Percentiles rank a stretch among this genome's conserved stretches.
Evolutionary conservation across 2,888 invertebrate species (phyloP).

Genomic region (Bombylius discolor): DNA sequence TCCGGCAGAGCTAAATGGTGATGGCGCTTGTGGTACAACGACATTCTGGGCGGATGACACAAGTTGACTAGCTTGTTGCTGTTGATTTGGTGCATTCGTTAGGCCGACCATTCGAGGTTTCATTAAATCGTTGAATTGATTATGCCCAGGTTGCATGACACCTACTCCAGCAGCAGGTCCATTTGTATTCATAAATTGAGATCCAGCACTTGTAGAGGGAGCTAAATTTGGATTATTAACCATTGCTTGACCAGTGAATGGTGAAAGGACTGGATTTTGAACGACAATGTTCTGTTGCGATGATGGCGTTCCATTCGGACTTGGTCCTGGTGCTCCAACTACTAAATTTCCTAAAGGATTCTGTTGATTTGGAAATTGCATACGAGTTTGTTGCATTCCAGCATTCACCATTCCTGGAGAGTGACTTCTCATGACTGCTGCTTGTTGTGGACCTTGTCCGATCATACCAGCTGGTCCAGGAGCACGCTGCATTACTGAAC

Average conservation of each 20-base stretch:
- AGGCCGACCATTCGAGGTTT: slow-evolving; percentile 41
- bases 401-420: slow-evolving; percentile 50
- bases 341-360: slow-evolving; percentile 33
- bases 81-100: slow-evolving; percentile 18
- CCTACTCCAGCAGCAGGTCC: slow-evolving; percentile 40
- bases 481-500: slow-evolving; percentile 21
- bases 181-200: slow-evolving; percentile 46
- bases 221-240: slow-evolving; percentile 44
- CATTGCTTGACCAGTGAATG: slow-evolving; percentile 48
- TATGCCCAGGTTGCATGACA: slow-evolving; percentile 32
- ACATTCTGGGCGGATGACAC: slow-evolving; percentile 12
- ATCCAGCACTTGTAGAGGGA: slow-evolving; percentile 31
- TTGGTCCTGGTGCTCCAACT: slow-evolving; percentile 65
- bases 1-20: slow-evolving; percentile 43
- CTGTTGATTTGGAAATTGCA: slow-evolving; percentile 37
- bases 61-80: slow-evolving; percentile 17
- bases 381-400: slow-evolving; percentile 40
- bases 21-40: slow-evolving; percentile 37
- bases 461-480: slow-evolving; percentile 25
- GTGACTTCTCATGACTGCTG: slow-evolving; percentile 48
- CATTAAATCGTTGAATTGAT: slow-evolving; percentile 45
- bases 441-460: slow-evolving; percentile 24
- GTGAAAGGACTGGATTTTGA: slow-evolving; percentile 56
- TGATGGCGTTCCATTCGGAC: slow-evolving; percentile 53
- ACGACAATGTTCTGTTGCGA: slow-evolving; percentile 45